Conservation (phyloP, 2,888 invertebrate species). For the Altica lythri region DNA sequence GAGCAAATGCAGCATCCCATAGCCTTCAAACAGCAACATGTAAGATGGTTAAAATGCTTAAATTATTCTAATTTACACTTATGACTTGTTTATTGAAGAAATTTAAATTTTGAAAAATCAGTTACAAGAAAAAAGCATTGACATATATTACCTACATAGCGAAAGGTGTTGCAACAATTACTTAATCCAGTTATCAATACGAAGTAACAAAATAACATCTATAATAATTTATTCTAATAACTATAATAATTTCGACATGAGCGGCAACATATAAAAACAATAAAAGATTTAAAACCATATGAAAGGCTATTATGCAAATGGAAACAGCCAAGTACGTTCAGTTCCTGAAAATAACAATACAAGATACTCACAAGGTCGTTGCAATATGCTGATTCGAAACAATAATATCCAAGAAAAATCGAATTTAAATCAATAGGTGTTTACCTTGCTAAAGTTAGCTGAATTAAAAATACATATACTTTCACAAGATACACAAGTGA, state of each 20-base stretch:
- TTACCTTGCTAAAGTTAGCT: not conserved
- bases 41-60: too few species aligned
- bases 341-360: slow-evolving; percentile 5
- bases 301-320: not conserved
- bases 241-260: not conserved
- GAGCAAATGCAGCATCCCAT: too few species aligned
- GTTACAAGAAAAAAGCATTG: too few species aligned
- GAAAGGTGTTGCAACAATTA: too few species aligned
- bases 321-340: not conserved
- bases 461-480: not conserved
- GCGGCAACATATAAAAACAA: too few species aligned
- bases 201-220: not conserved
- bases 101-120: too few species aligned
- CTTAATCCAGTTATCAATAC: too few species aligned
- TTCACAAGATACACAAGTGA: not conserved
- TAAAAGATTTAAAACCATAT: not conserved
- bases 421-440: slow-evolving; percentile 1
- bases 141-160: too few species aligned
- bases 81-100: too few species aligned
- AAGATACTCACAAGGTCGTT: slow-evolving; percentile 1
- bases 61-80: too few species aligned
- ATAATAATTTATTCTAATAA: not conserved
- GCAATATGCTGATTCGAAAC: not conserved
- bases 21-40: too few species aligned
- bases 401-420: slow-evolving; percentile 1